Conservation (phyloP, 1,140 invertebrate genomes). For the Ceratina japonica region DNA sequence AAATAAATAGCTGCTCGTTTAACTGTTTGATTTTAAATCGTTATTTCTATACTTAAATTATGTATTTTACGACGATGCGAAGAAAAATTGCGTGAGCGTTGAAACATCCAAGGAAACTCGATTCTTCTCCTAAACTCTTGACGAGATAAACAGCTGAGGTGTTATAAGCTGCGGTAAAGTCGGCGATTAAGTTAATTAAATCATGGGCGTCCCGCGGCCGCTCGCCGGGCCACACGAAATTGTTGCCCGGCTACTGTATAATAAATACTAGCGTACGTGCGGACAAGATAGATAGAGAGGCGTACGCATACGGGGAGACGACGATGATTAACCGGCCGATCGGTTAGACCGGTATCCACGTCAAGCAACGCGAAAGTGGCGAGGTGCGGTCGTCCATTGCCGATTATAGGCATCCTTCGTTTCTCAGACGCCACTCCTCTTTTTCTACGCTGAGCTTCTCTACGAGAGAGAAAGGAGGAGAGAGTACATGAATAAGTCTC, state of each 20-base stretch:
- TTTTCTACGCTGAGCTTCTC: not conserved
- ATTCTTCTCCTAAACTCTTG: no score
- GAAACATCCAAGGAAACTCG: no score
- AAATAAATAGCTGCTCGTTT: no score
- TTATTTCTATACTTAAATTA: no score
- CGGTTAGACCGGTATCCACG: constrained; percentile 62
- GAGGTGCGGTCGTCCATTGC: constrained; percentile 74
- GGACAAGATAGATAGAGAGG: constrained; percentile 43
- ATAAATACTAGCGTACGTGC: constrained; percentile 32
- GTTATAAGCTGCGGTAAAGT: not conserved
- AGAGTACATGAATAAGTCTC: not conserved
- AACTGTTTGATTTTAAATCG: no score
- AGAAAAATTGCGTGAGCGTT: no score
- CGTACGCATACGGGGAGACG: constrained; percentile 34
- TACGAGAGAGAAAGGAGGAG: constrained; percentile 49
- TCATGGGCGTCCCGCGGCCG: not conserved
- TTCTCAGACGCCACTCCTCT: constrained; percentile 40
- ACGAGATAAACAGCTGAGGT: no score
- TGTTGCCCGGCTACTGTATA: constrained; percentile 52
- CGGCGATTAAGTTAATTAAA: constrained; percentile 30
- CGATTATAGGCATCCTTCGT: constrained; percentile 75
- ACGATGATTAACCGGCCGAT: constrained; percentile 68
- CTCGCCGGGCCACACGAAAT: constrained; percentile 18
- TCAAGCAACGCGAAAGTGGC: constrained; percentile 70
- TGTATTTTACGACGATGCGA: no score